Percentiles rank a stretch among this genome's conserved stretches.
These are phyloP conservation scores for Aphodius granarius DNA, from an alignment of 2,888 invertebrate genomes.

Conservation along the genomic window DNA sequence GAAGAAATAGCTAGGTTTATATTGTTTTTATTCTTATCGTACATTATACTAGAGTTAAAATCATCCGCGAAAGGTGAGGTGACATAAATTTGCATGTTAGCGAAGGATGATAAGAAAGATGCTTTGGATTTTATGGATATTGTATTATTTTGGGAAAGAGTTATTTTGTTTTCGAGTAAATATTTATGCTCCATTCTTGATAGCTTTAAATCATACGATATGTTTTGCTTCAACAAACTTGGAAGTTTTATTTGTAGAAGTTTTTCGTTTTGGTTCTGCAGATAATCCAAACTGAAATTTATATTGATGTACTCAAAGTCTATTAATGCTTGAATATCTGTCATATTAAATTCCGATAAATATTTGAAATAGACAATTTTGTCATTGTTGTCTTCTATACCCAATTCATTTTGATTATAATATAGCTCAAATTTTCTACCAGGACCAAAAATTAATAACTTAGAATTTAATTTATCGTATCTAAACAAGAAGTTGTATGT, in stretches of 20 bases:
- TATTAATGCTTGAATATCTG: not conserved
- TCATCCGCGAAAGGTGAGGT: conserved; percentile 16
- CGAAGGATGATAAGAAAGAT: not conserved
- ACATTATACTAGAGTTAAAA: not conserved
- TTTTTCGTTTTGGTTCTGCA: not conserved
- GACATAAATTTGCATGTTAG: not conserved
- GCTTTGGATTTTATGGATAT: not conserved
- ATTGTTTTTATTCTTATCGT: not conserved
- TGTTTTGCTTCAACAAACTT: not conserved
- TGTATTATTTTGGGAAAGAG: not conserved
- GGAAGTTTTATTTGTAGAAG: not conserved
- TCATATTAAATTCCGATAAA: not conserved
- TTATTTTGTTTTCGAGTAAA: not conserved
- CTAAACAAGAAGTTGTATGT: not conserved
- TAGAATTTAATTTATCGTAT: not conserved
- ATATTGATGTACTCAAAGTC: not conserved
- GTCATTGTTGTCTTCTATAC: not conserved
- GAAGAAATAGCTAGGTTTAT: not conserved
- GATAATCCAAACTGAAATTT: not conserved
- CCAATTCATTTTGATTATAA: not conserved
- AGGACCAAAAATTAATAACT: not conserved
- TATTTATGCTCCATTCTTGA: not conserved
- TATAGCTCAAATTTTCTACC: not conserved
- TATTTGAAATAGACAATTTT: not conserved
- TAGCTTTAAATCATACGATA: not conserved